These are phyloP conservation scores for Eumerus sabulonum DNA, from an alignment of 2,888 invertebrate genomes.

Conservation along the genomic window DNA sequence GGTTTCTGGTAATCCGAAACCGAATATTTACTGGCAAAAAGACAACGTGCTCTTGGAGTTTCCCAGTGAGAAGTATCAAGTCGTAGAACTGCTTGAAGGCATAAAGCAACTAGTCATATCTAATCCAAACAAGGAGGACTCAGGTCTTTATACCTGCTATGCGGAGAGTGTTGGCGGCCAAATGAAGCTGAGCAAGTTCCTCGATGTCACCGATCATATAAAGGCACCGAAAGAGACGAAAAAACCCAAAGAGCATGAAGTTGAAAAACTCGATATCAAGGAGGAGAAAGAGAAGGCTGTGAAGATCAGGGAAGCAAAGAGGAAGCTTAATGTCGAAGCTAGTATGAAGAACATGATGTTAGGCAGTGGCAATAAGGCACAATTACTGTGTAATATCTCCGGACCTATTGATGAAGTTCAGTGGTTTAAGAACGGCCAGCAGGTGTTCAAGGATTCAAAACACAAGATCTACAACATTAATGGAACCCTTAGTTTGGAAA, in stretches of 20 bases:
- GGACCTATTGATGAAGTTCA: slow-evolving; percentile 85
- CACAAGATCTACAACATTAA: slow-evolving; percentile 79
- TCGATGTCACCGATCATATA: slow-evolving; percentile 75
- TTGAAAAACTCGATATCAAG: slow-evolving; percentile 55
- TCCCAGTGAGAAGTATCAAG: slow-evolving; percentile 81
- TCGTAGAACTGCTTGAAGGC: slow-evolving; percentile 84
- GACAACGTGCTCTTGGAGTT: slow-evolving; percentile 84
- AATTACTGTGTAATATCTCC: slow-evolving; percentile 88
- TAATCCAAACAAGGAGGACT: slow-evolving; percentile 83
- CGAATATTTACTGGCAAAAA: slow-evolving; percentile 83
- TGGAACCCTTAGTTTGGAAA: slow-evolving; percentile 87
- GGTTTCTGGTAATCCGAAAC: slow-evolving; percentile 86
- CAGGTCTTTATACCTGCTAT: slow-evolving; percentile 87
- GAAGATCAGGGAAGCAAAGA: slow-evolving; percentile 80
- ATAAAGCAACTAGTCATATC: slow-evolving; percentile 84
- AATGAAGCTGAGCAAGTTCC: slow-evolving; percentile 76
- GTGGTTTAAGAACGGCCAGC: slow-evolving; percentile 86
- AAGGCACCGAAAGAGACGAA: slow-evolving; percentile 71
- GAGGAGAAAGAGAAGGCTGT: slow-evolving; percentile 76
- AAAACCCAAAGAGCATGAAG: slow-evolving; percentile 45
- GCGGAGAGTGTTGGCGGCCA: slow-evolving; percentile 85
- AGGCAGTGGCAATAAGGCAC: slow-evolving; percentile 86
- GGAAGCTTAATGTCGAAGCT: slow-evolving; percentile 87
- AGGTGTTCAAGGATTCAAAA: slow-evolving; percentile 80
- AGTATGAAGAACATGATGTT: slow-evolving; percentile 87